Evolutionary conservation across 2,113 vertebrate genomes (phyloP).

Genomic region (Pedionomus torquatus): DNA sequence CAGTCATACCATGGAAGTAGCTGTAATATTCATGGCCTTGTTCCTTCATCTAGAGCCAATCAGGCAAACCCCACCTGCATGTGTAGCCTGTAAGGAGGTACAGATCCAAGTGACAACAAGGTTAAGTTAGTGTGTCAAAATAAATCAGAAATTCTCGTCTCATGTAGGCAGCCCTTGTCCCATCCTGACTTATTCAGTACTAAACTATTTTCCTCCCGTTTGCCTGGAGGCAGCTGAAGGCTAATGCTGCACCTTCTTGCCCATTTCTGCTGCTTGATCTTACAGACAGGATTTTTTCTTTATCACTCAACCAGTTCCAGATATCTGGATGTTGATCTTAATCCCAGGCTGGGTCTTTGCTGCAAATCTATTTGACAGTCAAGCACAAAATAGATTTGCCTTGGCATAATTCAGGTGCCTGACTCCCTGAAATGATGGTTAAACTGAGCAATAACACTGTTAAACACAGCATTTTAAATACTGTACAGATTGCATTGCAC

Average conservation of each 20-base stretch:
- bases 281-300: background rate
- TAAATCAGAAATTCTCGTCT: background rate
- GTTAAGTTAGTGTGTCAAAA: background rate
- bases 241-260: background rate
- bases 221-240: background rate
- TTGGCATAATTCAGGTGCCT: background rate
- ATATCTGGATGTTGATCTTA: slow-evolving; percentile 12
- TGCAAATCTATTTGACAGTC: slow-evolving; percentile 18
- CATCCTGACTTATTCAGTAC: background rate
- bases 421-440: background rate
- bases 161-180: background rate
- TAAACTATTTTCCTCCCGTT: background rate
- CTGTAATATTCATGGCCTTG: background rate
- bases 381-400: background rate
- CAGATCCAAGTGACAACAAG: background rate
- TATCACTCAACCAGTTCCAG: background rate
- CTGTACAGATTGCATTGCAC: background rate
- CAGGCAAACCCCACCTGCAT: background rate
- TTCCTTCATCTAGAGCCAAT: background rate
- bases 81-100: background rate
- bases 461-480: background rate
- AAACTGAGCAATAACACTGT: background rate
- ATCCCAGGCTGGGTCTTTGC: slow-evolving; percentile 9
- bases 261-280: slow-evolving; percentile 1
- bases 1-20: background rate